These are phyloP conservation scores for Lepidocyrtinus sp. DNA, from an alignment of 2,888 invertebrate species.

Conservation along the genomic window DNA sequence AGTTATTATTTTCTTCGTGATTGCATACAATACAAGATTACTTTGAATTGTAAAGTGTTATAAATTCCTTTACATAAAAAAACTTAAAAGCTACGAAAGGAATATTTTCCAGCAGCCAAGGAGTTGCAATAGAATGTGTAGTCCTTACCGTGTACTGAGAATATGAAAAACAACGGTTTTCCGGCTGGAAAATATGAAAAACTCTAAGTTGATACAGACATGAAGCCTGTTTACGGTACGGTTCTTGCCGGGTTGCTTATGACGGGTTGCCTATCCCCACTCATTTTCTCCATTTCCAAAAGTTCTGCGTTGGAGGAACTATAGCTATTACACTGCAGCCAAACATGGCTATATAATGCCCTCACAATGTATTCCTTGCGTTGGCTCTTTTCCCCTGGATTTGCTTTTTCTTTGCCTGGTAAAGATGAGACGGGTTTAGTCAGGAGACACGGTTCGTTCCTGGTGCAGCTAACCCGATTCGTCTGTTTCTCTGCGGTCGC, in stretches of 20 bases:
- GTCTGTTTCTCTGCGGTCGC: conserved; percentile 32
- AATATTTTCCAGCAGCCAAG: no score
- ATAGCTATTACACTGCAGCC: background rate
- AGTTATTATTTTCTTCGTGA: no score
- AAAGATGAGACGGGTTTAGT: conserved; percentile 59
- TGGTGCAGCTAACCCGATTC: conserved; percentile 60
- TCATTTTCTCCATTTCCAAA: background rate
- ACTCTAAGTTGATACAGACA: conserved; percentile 53
- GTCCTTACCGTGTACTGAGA: no score
- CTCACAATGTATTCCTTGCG: background rate
- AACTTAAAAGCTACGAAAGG: no score
- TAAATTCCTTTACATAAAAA: no score
- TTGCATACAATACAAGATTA: no score
- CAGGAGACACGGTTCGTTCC: conserved; percentile 61
- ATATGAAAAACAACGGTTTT: no score
- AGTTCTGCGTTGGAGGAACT: background rate
- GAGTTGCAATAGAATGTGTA: no score
- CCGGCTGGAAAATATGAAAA: no score
- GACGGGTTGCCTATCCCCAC: background rate
- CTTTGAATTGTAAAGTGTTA: no score
- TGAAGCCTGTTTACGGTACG: conserved; percentile 43
- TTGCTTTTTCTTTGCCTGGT: conserved; percentile 45
- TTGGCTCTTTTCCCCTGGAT: background rate
- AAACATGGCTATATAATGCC: background rate
- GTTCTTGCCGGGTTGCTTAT: background rate